Evolutionary conservation across 2,113 vertebrate species (phyloP), one percentile per base, ranked within the genome.

Genomic region (Bombycilla garrulus): DNA sequence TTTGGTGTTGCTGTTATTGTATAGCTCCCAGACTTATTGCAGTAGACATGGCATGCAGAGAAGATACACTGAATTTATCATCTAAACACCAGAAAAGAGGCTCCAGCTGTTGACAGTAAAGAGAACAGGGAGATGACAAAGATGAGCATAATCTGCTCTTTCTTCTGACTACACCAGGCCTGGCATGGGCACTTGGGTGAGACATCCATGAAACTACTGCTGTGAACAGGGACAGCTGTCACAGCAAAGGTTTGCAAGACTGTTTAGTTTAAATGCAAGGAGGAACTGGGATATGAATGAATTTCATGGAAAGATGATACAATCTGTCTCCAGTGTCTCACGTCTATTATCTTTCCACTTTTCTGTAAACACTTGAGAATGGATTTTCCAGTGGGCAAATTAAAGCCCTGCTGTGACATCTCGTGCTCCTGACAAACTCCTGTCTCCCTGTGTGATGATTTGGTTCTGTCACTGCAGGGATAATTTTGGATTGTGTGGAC

Each of bases 381-480:
- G 73, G n/a, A 60, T 84, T 93, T 95, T 93, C 87, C 78, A 87
- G 44, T n/a, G 61, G 84, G 61, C 28, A 92, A 71, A 95, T 93
- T 62, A 89, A 96, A 95, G 76, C 76, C 81, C 70, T 74, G 56
- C 69, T 67, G 84, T 81, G 81, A 53, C 61, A 74, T 84, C 81
- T 51, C 1, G 0, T 78, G 85, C 61, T 58, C 47, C 64, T 35
- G 45, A 22, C 56, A 70, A 81, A 62, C 67, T 80, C 65, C 38
- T 61, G 5, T 45, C 77, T 90, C 79, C 38, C 42, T 44, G 35
- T 54, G 36, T 23, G 47, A 74, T 60, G 60, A 40, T 83, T 72
- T 73, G 28, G 45, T 81, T 26, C 13, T 92, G 35, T 78, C 78
- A 71, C 81, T 40, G 35, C 56, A 26, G 82, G 33, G 29, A 6